Evolutionary conservation across 2,888 invertebrate species (phyloP).

Genomic region (Drosophila tanythrix): DNA sequence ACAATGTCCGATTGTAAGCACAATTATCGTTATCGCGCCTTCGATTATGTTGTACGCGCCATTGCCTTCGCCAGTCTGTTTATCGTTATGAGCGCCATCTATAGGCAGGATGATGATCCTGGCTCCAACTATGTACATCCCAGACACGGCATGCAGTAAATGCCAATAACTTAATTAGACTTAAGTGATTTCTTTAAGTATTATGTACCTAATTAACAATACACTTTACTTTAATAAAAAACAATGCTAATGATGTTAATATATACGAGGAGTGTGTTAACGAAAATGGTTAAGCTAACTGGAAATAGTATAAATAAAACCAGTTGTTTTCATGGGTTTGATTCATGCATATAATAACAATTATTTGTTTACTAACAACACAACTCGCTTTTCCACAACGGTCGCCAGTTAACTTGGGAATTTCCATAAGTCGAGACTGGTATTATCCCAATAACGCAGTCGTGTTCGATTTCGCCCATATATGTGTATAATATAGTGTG

Average conservation of each 20-base stretch:
- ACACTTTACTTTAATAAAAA: constrained; percentile 5
- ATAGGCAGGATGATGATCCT: constrained; percentile 50
- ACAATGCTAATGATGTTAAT: neutral
- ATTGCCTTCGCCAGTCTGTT: constrained; percentile 43
- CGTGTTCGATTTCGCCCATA: constrained; percentile 11
- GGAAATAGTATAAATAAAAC: neutral
- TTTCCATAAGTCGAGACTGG: neutral
- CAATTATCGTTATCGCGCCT: constrained; percentile 18
- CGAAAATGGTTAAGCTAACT: neutral
- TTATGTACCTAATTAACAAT: constrained; percentile 2
- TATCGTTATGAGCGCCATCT: constrained; percentile 58
- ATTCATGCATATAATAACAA: neutral
- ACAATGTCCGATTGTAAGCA: constrained; percentile 39
- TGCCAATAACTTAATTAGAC: neutral
- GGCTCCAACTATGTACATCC: constrained; percentile 65
- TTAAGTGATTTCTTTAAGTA: constrained; percentile 12
- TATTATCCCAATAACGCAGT: constrained; percentile 5
- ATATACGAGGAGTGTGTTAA: neutral
- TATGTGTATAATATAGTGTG: neutral
- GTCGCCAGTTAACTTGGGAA: constrained; percentile 1
- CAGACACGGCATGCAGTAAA: constrained; percentile 52
- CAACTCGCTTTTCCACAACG: constrained; percentile 10
- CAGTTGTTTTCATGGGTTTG: neutral
- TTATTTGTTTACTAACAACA: constrained; percentile 4
- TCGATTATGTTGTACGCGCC: constrained; percentile 25